Conservation (phyloP, 2,113 vertebrate species). For the Numida meleagris region DNA sequence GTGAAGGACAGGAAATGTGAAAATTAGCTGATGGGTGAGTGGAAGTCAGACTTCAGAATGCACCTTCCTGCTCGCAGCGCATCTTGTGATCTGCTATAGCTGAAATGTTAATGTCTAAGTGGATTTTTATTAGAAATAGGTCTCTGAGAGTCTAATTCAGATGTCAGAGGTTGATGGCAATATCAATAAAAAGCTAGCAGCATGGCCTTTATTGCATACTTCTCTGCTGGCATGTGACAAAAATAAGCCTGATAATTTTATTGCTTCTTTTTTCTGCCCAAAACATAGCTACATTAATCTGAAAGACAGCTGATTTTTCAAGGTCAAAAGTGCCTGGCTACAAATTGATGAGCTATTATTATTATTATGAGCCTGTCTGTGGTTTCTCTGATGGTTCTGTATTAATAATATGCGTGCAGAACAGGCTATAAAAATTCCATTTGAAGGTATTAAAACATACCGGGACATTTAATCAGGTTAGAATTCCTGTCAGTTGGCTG, state of each 20-base stretch:
- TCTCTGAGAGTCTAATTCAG: conserved; percentile 54
- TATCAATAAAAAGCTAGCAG: conserved; percentile 66
- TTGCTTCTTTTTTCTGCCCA: conserved; percentile 53
- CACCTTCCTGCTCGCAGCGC: background rate
- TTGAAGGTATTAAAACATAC: conserved; percentile 79
- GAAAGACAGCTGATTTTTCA: conserved; percentile 80
- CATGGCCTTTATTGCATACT: conserved; percentile 46
- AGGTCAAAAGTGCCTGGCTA: conserved; percentile 81
- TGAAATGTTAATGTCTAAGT: conserved; percentile 58
- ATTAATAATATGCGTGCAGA: conserved; percentile 75
- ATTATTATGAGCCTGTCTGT: conserved; percentile 71
- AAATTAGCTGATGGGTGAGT: background rate
- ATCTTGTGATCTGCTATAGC: background rate
- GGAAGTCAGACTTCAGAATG: background rate
- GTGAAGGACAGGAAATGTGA: background rate
- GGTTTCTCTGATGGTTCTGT: conserved; percentile 72
- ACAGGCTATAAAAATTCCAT: conserved; percentile 81
- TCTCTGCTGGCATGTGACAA: conserved; percentile 67
- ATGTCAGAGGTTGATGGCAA: conserved; percentile 69
- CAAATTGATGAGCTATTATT: conserved; percentile 84
- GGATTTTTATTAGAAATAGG: conserved; percentile 65
- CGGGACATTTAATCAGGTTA: conserved; percentile 76
- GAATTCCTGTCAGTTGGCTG: conserved; percentile 72
- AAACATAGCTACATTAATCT: conserved; percentile 77
- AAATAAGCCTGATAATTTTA: conserved; percentile 76